These are phyloP conservation scores for Forpus xanthops DNA, from an alignment of 2,797 vertebrate genomes.

Conservation along the genomic window DNA sequence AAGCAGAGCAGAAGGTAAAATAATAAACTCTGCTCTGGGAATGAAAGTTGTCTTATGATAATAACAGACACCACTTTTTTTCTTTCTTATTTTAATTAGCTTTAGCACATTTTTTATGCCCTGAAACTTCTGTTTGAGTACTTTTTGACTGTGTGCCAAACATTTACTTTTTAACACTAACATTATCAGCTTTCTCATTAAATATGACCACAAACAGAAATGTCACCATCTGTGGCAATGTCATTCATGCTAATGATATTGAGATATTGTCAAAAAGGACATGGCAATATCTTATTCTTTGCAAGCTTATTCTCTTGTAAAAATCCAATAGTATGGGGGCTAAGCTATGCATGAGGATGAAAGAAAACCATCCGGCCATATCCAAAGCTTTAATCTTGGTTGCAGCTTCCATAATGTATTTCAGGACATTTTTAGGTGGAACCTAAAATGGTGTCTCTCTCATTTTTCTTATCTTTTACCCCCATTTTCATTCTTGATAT, in stretches of 20 bases:
- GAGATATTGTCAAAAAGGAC: background rate
- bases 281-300: background rate
- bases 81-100: background rate
- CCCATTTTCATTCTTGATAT: rapidly evolving
- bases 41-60: background rate
- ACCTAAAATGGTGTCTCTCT: background rate
- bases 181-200: constrained; percentile 20
- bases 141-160: constrained; percentile 5
- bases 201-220: constrained; percentile 56
- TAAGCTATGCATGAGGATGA: background rate
- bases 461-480: rapidly evolving
- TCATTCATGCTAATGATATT: background rate
- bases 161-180: constrained; percentile 9
- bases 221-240: constrained; percentile 27
- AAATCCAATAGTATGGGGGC: background rate
- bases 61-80: background rate
- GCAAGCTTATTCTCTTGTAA: background rate
- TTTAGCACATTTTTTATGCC: background rate
- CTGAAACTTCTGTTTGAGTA: background rate
- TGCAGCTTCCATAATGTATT: background rate
- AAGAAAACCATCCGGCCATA: background rate
- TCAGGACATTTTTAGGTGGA: background rate
- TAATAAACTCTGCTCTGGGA: background rate
- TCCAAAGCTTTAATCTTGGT: background rate
- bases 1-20: background rate